Conservation (phyloP, 1,140 invertebrate genomes). For the Psix sp. region DNA sequence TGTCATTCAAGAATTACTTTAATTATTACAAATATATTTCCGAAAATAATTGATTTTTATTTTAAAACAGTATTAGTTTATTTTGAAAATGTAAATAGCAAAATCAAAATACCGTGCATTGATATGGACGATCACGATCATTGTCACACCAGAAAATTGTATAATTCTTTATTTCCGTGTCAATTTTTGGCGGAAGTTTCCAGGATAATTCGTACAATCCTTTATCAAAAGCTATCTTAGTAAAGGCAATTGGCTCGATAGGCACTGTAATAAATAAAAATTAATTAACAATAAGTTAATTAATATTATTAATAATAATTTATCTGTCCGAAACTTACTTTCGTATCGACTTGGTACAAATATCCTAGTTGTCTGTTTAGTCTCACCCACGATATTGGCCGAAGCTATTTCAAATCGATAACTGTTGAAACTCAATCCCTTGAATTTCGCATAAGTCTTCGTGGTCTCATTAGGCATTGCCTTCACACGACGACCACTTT, state of each 20-base stretch:
- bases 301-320: constrained; percentile 8
- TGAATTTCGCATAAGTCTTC: constrained; percentile 78
- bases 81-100: too few relatives aligned
- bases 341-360: constrained; percentile 79
- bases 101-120: constrained; percentile 80
- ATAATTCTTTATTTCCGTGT: constrained; percentile 77
- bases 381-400: constrained; percentile 79
- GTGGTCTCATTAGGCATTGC: constrained; percentile 72
- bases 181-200: constrained; percentile 75
- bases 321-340: constrained; percentile 72
- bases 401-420: constrained; percentile 79
- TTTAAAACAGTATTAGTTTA: too few relatives aligned
- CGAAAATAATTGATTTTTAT: too few relatives aligned
- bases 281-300: constrained; percentile 2
- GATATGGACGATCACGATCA: constrained; percentile 79
- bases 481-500: constrained; percentile 65
- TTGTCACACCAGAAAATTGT: constrained; percentile 86
- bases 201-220: constrained; percentile 85
- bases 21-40: background rate
- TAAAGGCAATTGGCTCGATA: constrained; percentile 79
- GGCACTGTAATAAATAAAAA: constrained; percentile 66
- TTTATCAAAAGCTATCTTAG: constrained; percentile 82
- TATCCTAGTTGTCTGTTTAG: constrained; percentile 77
- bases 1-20: constrained; percentile 54
- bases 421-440: constrained; percentile 71